Evolutionary conservation across 2,888 invertebrate species (phyloP), one percentile per base, ranked within the genome.

Genomic region (Ormyrus labotus): DNA sequence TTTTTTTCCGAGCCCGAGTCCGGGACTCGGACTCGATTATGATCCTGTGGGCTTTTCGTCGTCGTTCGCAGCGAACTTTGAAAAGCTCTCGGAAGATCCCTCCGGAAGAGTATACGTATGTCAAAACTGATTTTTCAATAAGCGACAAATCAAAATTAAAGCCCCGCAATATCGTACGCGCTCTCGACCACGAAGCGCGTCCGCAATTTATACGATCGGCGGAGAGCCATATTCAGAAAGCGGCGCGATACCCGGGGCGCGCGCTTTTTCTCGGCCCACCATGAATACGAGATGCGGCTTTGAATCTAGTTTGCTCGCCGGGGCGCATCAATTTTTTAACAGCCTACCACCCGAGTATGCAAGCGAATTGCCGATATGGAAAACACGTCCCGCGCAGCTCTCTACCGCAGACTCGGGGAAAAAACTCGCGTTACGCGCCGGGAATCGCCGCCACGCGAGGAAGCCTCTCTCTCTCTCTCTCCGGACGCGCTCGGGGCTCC

Each of bases 201-300:
- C 34, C 0, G 4, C 3, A 34, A 34, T 34, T 34, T 4, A 34
- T 34, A 34, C 34, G 34, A 34, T 34, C 34, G 34, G 0, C 47
- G 10, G 5, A 51, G 53, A 51, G 53, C 47, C 60, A 48, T 60
- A 60, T 60, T 67, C 64, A 45, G 34, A 19, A 63, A 19, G n/a
- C n/a, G 65, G 13, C 34, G 13, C n/a, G 34, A 48, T 50, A 64
- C 47, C 2, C 8, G 9, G 11, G n/a, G 9, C 13, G 10, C 45
- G 10, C 45, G 45, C 45, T 58, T 63, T 57, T 77, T 64, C 47
- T 64, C 71, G 77, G 57, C 53, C 85, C 87, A 88, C 87, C 88
- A 91, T 91, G 90, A 91, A 91, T 91, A 90, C 90, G 81, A 88
- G 86, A 91, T 90, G 89, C 84, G 86, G 63, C 19, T 87, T 88